Evolutionary conservation across 2,888 invertebrate species (phyloP), one percentile per base, ranked within the genome.

Genomic region (Ectobius pallidus): DNA sequence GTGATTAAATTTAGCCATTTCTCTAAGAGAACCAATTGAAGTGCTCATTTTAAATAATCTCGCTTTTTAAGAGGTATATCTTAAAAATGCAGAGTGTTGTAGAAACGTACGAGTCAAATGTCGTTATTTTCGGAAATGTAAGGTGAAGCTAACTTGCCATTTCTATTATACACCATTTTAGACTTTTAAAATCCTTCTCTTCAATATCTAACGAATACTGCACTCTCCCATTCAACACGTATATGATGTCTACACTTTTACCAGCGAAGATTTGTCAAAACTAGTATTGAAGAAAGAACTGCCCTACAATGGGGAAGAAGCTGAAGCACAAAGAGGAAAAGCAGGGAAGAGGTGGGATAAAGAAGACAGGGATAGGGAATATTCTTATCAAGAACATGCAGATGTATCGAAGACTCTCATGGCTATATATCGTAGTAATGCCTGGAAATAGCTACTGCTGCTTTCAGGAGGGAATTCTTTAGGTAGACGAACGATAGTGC

Each of bases 331-430:
- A 46, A 46, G 18, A 46, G 11, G 18, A n/a, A 3, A 22, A 25
- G 25, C 20, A 52, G 52, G 52, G 25, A 22, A 22, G n/a, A n/a
- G 25, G 18, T 7, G 22, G 22, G 25, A 25, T 4, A 52, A 1
- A 20, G 18, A 16, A 11, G 20, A 20, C 18, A 18, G 20, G 16
- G 25, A 14, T 14, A 3, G 52, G 52, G 25, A 20, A 14, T 9
- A 25, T 20, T 16, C 52, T 52, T 52, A 52, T 52, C 52, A 52
- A 52, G 22, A 52, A 52, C 9, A 52, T 11, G 52, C 52, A 52
- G 52, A 52, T 52, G 52, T 52, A 52, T 52, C 52, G 25, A 22
- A 1, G 14, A 1, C 2, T 22, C 18, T 46, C 25, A 1, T 11
- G 52, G 49, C 52, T 25, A 52, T 52, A 52, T 52, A 52, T 25